These are phyloP conservation scores for Crossaster papposus DNA, from an alignment of 53 echinoderm and acorn worm species.

Conservation along the genomic window DNA sequence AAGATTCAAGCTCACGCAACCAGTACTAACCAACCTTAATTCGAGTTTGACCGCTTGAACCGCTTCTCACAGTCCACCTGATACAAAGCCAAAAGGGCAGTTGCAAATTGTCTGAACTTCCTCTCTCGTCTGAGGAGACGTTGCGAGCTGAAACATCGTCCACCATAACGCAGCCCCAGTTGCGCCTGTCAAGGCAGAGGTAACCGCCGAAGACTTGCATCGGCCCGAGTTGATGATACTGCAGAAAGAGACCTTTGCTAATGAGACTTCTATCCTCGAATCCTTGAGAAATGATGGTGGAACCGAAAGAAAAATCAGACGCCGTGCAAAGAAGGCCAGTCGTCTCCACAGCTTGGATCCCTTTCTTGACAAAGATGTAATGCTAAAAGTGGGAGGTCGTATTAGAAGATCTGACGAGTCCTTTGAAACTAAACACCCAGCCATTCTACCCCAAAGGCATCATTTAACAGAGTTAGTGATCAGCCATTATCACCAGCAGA, in stretches of 20 bases:
- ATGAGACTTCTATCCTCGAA: slow-evolving; percentile 51
- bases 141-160: background rate
- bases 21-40: background rate
- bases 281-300: slow-evolving; percentile 11
- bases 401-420: slow-evolving; percentile 38
- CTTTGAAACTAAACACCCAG: slow-evolving; percentile 53
- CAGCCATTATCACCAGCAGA: slow-evolving; percentile 42
- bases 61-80: slow-evolving; percentile 71
- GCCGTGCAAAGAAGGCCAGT: background rate
- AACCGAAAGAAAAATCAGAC: background rate
- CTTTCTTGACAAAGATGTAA: slow-evolving; percentile 62
- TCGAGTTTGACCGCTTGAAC: slow-evolving; percentile 43
- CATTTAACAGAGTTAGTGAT: slow-evolving; percentile 46
- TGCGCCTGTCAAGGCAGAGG: background rate
- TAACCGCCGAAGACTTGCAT: slow-evolving; percentile 32
- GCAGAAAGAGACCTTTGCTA: slow-evolving; percentile 53
- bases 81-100: slow-evolving; percentile 38
- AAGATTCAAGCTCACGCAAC: slow-evolving; percentile 19
- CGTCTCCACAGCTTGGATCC: slow-evolving; percentile 57
- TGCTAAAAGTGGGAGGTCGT: slow-evolving; percentile 74
- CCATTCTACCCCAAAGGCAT: slow-evolving; percentile 43
- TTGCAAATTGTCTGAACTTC: slow-evolving; percentile 60
- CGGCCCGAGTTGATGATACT: slow-evolving; percentile 56
- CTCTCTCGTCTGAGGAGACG: slow-evolving; percentile 25
- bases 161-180: slow-evolving; percentile 4